Base-by-base conservation (phyloP, 2,797 vertebrate species). In the Hypotaenidia philippensis region DNA sequence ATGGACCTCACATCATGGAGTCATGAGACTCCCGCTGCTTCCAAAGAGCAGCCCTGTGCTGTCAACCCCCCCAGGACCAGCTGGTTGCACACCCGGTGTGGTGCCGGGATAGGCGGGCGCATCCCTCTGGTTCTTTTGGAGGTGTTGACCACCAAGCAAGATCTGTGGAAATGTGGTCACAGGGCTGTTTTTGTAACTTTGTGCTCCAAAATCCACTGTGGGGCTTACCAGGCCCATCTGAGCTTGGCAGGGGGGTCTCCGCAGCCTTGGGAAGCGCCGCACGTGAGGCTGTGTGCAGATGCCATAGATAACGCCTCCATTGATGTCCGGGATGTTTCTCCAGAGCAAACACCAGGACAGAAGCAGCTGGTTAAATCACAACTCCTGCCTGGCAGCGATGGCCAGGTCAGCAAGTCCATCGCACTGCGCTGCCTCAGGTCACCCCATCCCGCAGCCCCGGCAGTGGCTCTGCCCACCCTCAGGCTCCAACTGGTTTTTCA, bases 91-190 rank as follows among this genome's bases (percentile, higher is more conserved):
- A 36, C n/a, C 20, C 4, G 4, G 6, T 6, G 6, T 21, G 0
- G 0, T 13, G 9, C 36, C 0, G 0, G 7, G 52, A 29, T 1
- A 1, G n/a, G 22, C 1, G 4, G 49, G 11, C 0, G 0, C 53
- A 27, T 69, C 69, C 26, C 34, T 68, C 25, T 1, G 0, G 52
- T 61, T 78, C 57, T 38, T 3, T 4, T 26, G 53, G 38, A 25
- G 36, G 13, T 3, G 4, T 12, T 3, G 4, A 44, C 20, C 27
- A 27, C 29, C 34, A 41, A 38, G 36, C 1, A 3, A 32, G 12
- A 4, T 76, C 38, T 6, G 32, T 88, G 61, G 69, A 41, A 81
- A 78, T 36, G 55, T 38, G 65, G 55, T 36, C 34, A 7, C 2
- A n/a, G 47, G 40, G 53, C 26, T 3, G 1, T 79, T 91, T 32